Evolutionary conservation across 1,140 invertebrate species (phyloP).

Genomic region (Aricia agestis): DNA sequence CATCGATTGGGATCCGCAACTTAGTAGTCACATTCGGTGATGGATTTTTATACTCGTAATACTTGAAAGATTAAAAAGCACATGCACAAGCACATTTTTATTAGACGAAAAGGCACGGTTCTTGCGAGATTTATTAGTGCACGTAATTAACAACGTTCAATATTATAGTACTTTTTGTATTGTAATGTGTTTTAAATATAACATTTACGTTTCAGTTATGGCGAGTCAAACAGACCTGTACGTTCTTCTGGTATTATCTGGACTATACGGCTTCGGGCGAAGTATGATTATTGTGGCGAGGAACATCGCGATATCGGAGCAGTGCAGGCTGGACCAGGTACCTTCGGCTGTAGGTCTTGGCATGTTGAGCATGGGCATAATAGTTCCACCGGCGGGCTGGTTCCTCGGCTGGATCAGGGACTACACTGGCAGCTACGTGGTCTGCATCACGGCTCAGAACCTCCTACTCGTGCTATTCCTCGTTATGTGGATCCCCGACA

Average conservation of each 20-base stretch:
- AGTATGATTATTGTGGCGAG: slow-evolving; percentile 83
- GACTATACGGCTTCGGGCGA: slow-evolving; percentile 79
- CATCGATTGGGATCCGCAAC: too few species aligned
- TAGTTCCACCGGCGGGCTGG: slow-evolving; percentile 81
- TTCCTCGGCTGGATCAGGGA: slow-evolving; percentile 82
- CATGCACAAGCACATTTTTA: too few species aligned
- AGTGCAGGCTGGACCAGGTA: slow-evolving; percentile 76
- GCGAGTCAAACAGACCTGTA: slow-evolving; percentile 70
- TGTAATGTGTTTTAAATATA: too few species aligned
- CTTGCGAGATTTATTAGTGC: too few species aligned
- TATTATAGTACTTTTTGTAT: too few species aligned
- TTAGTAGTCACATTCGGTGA: too few species aligned
- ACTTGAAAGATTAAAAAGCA: too few species aligned
- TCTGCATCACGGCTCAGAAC: slow-evolving; percentile 80
- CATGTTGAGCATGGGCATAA: slow-evolving; percentile 84
- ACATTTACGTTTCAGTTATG: slow-evolving; percentile 65
- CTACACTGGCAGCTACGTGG: slow-evolving; percentile 77
- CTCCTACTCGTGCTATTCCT: slow-evolving; percentile 75
- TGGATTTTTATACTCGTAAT: too few species aligned
- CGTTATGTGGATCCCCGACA: slow-evolving; percentile 78
- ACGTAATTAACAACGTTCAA: too few species aligned
- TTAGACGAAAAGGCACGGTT: too few species aligned
- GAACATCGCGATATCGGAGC: slow-evolving; percentile 82
- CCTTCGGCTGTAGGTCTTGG: slow-evolving; percentile 83
- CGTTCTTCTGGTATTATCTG: slow-evolving; percentile 66